These are phyloP conservation scores for Cephus sareptanus DNA, from an alignment of 2,888 invertebrate species.

Conservation along the genomic window DNA sequence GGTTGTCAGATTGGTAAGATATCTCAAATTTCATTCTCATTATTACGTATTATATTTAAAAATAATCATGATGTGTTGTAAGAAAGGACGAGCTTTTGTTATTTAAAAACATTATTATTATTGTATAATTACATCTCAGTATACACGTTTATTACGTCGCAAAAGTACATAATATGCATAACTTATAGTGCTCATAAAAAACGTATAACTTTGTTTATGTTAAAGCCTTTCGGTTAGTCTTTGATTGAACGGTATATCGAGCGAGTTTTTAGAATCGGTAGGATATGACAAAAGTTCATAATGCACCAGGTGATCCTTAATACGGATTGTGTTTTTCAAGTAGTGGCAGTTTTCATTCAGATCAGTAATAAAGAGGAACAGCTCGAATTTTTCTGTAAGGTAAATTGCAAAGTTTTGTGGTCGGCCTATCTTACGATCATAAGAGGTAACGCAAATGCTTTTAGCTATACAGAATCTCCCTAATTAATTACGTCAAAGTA, in stretches of 20 bases:
- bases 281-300: not conserved
- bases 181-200: not conserved
- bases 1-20: not conserved
- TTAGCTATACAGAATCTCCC: not conserved
- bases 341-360: not conserved
- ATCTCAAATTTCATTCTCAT: not conserved
- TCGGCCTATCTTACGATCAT: not conserved
- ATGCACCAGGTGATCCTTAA: not conserved
- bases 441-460: not conserved
- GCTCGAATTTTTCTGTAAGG: not conserved
- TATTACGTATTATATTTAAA: not conserved
- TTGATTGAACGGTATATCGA: not conserved
- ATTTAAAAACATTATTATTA: slow-evolving; percentile 12
- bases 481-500: not conserved
- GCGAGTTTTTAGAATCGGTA: not conserved
- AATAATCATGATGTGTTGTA: not conserved
- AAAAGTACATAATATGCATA: slow-evolving; percentile 27
- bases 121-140: slow-evolving; percentile 22
- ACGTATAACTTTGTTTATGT: not conserved
- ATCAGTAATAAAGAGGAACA: not conserved
- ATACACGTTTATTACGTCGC: slow-evolving; percentile 15
- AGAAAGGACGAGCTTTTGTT: not conserved
- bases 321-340: not conserved
- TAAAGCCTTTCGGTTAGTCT: slow-evolving; percentile 1
- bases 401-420: not conserved